Percentiles rank a stretch among this genome's conserved stretches.
Conservation (phyloP, 2,797 vertebrate genomes). For the Buphagus erythrorhynchus region DNA sequence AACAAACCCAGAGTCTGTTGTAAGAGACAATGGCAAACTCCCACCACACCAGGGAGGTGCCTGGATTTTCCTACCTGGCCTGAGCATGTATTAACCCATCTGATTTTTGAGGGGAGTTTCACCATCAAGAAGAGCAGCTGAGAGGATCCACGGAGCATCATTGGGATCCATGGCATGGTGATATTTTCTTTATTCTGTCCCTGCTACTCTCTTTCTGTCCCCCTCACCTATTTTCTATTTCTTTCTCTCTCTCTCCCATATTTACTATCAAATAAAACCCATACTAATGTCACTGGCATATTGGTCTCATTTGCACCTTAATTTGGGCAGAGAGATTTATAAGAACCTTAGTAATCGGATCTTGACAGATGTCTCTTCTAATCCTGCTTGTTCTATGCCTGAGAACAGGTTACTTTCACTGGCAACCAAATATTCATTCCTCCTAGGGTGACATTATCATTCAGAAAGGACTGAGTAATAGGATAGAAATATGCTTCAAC, state of each 20-base stretch:
- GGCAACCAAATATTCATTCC: not conserved
- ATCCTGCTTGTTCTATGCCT: not conserved
- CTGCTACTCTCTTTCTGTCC: not conserved
- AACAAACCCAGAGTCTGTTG: not conserved
- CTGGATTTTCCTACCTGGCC: not conserved
- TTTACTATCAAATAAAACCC: not conserved
- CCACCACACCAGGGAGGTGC: not conserved
- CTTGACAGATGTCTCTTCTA: not conserved
- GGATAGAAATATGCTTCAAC: not conserved
- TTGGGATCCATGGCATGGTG: not conserved
- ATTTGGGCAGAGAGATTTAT: not conserved
- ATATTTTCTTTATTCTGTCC: not conserved
- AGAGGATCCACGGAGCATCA: not conserved
- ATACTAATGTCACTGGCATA: not conserved
- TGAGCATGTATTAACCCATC: rapidly evolving
- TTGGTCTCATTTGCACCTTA: not conserved
- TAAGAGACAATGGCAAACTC: not conserved
- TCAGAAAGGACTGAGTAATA: not conserved
- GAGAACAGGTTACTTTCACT: not conserved
- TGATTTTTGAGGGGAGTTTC: not conserved
- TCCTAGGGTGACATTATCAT: not conserved
- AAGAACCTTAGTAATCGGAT: not conserved
- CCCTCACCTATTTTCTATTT: not conserved
- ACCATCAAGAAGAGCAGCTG: not conserved
- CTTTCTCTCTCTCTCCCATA: not conserved